These are phyloP conservation scores for rabbit (Oryctolagus cuniculus) DNA, from an alignment of 2,113 vertebrate genomes.

Conservation along the genomic window DNA sequence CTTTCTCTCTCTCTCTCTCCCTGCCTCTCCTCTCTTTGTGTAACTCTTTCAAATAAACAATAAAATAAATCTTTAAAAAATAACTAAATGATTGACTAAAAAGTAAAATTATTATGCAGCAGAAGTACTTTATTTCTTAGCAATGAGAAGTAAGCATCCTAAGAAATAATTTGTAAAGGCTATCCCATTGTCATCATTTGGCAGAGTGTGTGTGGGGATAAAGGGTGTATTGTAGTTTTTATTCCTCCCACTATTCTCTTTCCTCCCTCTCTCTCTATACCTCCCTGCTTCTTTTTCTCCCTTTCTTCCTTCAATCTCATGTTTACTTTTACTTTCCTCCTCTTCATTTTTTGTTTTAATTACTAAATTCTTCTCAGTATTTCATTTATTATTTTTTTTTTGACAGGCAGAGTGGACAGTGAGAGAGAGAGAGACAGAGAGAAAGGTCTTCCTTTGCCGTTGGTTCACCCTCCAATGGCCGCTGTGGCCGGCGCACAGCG, in stretches of 20 bases:
- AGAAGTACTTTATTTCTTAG: neutral
- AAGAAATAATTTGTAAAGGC: neutral
- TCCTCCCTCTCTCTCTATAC: accelerated
- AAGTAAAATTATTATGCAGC: neutral
- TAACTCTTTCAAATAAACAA: too few species aligned
- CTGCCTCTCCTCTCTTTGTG: too few species aligned
- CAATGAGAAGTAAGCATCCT: neutral
- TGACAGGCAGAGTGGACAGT: too few species aligned
- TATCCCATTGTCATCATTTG: neutral
- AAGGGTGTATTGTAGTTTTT: neutral
- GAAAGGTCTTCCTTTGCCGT: too few species aligned
- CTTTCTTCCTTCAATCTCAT: neutral
- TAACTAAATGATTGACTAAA: neutral
- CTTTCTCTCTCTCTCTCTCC: too few species aligned
- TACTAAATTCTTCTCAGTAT: neutral
- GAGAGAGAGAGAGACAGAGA: too few species aligned
- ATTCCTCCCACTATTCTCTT: neutral
- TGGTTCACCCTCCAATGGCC: too few species aligned
- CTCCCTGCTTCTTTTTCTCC: accelerated
- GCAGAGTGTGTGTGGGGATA: neutral
- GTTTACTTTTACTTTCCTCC: neutral
- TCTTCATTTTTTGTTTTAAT: neutral
- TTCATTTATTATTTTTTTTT: too few species aligned
- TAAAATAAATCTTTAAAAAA: too few species aligned
- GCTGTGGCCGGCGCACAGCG: too few species aligned